Evolutionary conservation across 2,797 vertebrate species (phyloP), one percentile per base, ranked within the genome.

Genomic region (Petrocephalus sullivani): DNA sequence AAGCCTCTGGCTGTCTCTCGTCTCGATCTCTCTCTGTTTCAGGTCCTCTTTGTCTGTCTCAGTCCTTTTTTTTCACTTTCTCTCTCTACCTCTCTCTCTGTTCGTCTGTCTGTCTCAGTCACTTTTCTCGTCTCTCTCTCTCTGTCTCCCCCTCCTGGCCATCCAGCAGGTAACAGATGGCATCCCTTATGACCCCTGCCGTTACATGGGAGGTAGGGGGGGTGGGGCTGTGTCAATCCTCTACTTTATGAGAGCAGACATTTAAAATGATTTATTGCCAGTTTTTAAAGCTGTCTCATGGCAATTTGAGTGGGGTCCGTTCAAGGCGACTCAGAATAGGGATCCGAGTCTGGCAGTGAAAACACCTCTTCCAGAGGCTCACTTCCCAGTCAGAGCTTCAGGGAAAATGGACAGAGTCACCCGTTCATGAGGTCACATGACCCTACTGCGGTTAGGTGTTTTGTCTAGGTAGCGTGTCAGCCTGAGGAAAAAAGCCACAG

Each of bases 241-340:
- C 60, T 51, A 46, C 46, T 87, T 71, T 75, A 87, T 53, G 86
- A 87, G 61, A 51, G 21, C 28, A 3, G 28, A 14, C 53, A 57
- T 58, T 85, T 49, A 21, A 41, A 37, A 28, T 37, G 92, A 95
- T 95, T 96, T 95, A 96, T 93, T 92, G 93, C 91, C 89, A 92
- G 92, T 93, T 95, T 93, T 93, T 88, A 90, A 89, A 60, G 91
- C 87, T 90, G 90, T 92, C 93, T 93, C 91, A 93, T 90, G 88
- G 75, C 85, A 87, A 90, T 92, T 92, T 90, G 87, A 91, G 91
- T 92, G 57, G 87, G 87, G 81, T 88, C 90, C 89, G 83, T 89
- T 89, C 87, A 91, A 89, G 87, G 88, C 83, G 89, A 87, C 89
- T 91, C 90, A 86, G 89, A 90, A 89, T 88, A 85, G 89, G 89